Percentiles rank a stretch among this genome's conserved stretches.
These are phyloP conservation scores for Spodoptera litura DNA, from an alignment of 1,140 invertebrate species.

Conservation along the genomic window DNA sequence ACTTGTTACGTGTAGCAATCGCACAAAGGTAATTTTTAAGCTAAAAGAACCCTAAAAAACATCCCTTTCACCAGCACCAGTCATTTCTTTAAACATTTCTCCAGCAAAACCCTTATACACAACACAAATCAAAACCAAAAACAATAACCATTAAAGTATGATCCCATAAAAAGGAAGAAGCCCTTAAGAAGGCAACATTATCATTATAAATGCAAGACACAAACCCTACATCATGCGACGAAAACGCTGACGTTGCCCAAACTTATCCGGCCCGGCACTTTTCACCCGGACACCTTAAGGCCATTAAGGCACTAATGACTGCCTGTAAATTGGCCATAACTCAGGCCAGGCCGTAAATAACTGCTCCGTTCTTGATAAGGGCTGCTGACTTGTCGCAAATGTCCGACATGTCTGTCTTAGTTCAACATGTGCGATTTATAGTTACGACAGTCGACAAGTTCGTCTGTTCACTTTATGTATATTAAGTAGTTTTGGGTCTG, in stretches of 20 bases:
- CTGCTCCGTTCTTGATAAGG: constrained; percentile 62
- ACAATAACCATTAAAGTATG: background rate
- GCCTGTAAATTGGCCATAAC: constrained; percentile 74
- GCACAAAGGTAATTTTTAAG: too few relatives aligned
- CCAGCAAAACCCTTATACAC: constrained; percentile 4
- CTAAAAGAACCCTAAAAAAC: too few relatives aligned
- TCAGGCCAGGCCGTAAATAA: constrained; percentile 69
- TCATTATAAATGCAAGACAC: constrained; percentile 51
- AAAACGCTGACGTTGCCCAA: constrained; percentile 69
- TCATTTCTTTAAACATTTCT: background rate
- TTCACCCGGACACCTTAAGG: constrained; percentile 70
- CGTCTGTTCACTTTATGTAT: constrained; percentile 41
- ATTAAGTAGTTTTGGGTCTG: constrained; percentile 47
- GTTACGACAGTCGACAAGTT: constrained; percentile 42
- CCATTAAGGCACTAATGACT: constrained; percentile 84
- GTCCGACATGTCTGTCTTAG: constrained; percentile 64
- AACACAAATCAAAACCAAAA: too few relatives aligned
- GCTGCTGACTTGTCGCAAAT: constrained; percentile 61
- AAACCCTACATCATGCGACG: constrained; percentile 54
- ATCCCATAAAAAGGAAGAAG: constrained; percentile 39
- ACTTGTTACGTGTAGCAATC: too few relatives aligned
- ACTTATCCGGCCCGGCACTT: constrained; percentile 71
- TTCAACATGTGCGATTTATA: constrained; percentile 64
- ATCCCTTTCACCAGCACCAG: background rate
- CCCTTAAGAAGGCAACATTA: constrained; percentile 28